Evolutionary conservation across 1,140 invertebrate species (phyloP).

Genomic region (Drosophila sechellia): DNA sequence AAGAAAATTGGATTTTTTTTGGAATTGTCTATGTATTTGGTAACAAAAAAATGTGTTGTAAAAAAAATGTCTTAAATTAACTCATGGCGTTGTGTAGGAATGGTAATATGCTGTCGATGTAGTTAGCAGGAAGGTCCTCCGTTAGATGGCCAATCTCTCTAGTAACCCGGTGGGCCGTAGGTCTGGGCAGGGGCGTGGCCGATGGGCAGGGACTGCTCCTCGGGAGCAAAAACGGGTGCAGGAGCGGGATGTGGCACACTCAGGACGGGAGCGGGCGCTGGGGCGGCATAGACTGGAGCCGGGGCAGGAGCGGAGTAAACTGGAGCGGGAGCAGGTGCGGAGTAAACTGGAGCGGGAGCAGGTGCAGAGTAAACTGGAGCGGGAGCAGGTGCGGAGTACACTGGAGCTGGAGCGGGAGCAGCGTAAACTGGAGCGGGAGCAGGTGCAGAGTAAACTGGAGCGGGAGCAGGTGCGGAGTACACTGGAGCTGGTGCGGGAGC

Average conservation of each 20-base stretch:
- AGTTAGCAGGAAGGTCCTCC: slow-evolving; percentile 49
- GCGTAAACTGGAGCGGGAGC: slow-evolving; percentile 37
- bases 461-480: slow-evolving; percentile 18
- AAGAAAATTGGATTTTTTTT: not conserved
- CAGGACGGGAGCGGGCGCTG: slow-evolving; percentile 39
- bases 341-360: slow-evolving; percentile 45
- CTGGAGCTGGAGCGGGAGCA: slow-evolving; percentile 28
- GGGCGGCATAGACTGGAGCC: slow-evolving; percentile 22
- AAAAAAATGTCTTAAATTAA: slow-evolving; percentile 61
- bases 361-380: slow-evolving; percentile 25
- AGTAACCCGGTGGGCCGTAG: slow-evolving; percentile 69
- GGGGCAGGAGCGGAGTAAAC: slow-evolving; percentile 25
- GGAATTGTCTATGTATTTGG: slow-evolving; percentile 41
- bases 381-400: slow-evolving; percentile 19
- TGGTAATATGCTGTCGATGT: slow-evolving; percentile 34
- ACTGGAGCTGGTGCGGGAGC: slow-evolving; percentile 43
- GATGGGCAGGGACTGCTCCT: slow-evolving; percentile 54
- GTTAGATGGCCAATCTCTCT: not conserved
- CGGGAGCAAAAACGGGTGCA: slow-evolving; percentile 30
- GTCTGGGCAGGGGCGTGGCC: slow-evolving; percentile 69
- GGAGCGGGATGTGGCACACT: slow-evolving; percentile 52
- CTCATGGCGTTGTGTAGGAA: slow-evolving; percentile 59
- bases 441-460: slow-evolving; percentile 26
- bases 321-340: slow-evolving; percentile 17
- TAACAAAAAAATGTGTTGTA: slow-evolving; percentile 51